Evolutionary conservation across 1,140 invertebrate genomes (phyloP).

Genomic region (Drosophila micromelanica): DNA sequence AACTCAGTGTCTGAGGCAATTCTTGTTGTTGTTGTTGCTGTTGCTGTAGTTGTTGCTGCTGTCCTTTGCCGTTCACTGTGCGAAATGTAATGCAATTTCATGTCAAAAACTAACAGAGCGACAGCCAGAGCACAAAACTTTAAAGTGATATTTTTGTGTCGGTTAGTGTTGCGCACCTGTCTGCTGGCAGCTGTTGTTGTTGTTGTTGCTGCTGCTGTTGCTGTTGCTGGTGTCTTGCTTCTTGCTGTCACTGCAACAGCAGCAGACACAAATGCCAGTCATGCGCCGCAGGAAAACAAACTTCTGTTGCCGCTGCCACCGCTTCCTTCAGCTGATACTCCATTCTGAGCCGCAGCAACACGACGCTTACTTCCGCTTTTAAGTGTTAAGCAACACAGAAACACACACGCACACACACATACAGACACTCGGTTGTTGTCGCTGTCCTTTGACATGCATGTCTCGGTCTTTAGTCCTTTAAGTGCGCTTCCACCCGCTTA

Average conservation of each 20-base stretch:
- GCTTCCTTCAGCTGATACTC: slow-evolving; percentile 21
- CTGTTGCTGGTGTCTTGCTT: slow-evolving; percentile 34
- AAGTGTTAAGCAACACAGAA: slow-evolving; percentile 74
- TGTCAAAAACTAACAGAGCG: slow-evolving; percentile 80
- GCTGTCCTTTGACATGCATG: slow-evolving; percentile 79
- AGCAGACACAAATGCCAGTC: slow-evolving; percentile 68
- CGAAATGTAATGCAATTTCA: slow-evolving; percentile 80
- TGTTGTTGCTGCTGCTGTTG: slow-evolving; percentile 28
- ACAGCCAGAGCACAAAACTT: slow-evolving; percentile 68
- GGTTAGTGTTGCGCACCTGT: slow-evolving; percentile 71
- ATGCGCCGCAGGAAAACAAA: slow-evolving; percentile 78
- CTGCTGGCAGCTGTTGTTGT: slow-evolving; percentile 18
- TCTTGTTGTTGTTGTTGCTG: slow-evolving; percentile 2
- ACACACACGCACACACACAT: slow-evolving; percentile 29
- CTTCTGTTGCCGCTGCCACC: slow-evolving; percentile 57
- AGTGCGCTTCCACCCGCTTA: slow-evolving; percentile 10
- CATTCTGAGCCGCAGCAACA: slow-evolving; percentile 64
- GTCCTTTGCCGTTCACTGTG: slow-evolving; percentile 46
- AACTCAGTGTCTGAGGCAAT: slow-evolving; percentile 38
- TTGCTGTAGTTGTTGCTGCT: slow-evolving; percentile 10
- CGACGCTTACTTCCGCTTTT: slow-evolving; percentile 79
- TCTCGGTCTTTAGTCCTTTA: slow-evolving; percentile 66
- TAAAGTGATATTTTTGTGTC: slow-evolving; percentile 82
- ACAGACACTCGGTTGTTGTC: slow-evolving; percentile 32
- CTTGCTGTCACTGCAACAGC: slow-evolving; percentile 63